Evolutionary conservation across 1,140 invertebrate species (phyloP), one percentile per base, ranked within the genome.

Genomic region (Physella acuta): DNA sequence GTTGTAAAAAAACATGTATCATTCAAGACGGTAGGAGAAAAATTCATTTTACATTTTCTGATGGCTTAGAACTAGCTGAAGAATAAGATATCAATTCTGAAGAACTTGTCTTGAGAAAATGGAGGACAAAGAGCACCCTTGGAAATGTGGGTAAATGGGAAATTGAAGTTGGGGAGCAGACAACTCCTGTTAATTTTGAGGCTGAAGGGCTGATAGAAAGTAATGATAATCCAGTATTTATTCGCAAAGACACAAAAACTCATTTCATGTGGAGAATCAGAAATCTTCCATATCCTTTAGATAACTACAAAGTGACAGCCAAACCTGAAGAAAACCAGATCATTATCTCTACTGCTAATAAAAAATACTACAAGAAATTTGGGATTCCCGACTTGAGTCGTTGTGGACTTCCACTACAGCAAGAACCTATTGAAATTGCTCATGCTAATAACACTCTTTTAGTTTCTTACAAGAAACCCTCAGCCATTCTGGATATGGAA

Each of bases 301-400:
- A 79, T 20, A 84, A 77, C 11, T 85, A 85, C 73, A 76, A 63
- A 69, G 73, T 85, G 39, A 75, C 73, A 28, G 72, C 80, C 26
- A 76, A 82, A 63, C 71, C 73, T 49, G 77, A 81, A 36, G 75
- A 81, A 53, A 71, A 74, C 49, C 66, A 75, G 28, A 73, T 85
- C 14, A 75, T 78, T 1, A 71, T 85, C 28, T 75, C 75, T 70
- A 84, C 82, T 33, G 75, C 76, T 49, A 85, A 85, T 71, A 85
- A 85, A 79, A 85, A 85, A 82, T 85, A 85, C 75, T 85, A 81
- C 73, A 85, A 85, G 72, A 84, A 81, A 72, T 82, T 85, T 72
- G 28, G 52, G 3, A 81, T 85, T 28, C 81, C 83, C 8, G 83
- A 85, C 61, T 73, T 85, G 76, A 78, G 79, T 20, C 65, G 84